Conservation (phyloP, 2,113 vertebrate species). For the Sus scrofa region T2T-Sscrofa CM000820.6:51170501-51171000, state of each 20-base stretch:
- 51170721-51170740: not conserved
- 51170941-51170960: not conserved
- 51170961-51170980: not conserved
- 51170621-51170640: not conserved
- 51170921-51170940: not conserved
- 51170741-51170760: not conserved
- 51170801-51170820: not conserved
- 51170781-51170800: not conserved
- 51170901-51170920: not conserved
- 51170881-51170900: not conserved
- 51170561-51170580: not conserved
- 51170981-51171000: not conserved
- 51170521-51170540: not conserved
- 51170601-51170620: not conserved
- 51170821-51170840: not conserved
- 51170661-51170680: not conserved
- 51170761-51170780: not conserved
- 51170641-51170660: not conserved
- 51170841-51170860: no score
- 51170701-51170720: not conserved
- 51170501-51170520: not conserved
- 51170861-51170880: not conserved
- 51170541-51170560: not conserved
- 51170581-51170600: not conserved
- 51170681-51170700: not conserved